These are phyloP conservation scores for Pachypeltis micranthus DNA, from an alignment of 1,140 invertebrate genomes.

Conservation along the genomic window DNA sequence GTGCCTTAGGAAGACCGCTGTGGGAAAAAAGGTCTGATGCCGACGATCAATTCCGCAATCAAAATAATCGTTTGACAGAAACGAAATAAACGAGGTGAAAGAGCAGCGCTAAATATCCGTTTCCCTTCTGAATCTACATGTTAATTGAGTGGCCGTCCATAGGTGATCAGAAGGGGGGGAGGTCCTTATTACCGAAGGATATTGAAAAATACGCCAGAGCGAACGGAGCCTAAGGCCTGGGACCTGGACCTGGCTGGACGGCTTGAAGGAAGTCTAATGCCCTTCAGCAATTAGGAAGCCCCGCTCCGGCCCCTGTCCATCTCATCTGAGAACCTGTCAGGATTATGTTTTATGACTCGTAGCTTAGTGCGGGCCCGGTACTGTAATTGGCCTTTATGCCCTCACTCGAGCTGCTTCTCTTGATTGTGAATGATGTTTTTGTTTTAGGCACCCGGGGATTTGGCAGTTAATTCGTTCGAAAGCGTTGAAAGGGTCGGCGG, in stretches of 20 bases:
- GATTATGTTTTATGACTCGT: not conserved
- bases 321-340: not conserved
- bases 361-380: not conserved
- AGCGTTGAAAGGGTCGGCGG: not conserved
- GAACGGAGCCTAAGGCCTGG: not conserved
- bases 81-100: too few relatives aligned
- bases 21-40: too few relatives aligned
- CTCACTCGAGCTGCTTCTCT: not conserved
- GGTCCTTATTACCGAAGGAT: not conserved
- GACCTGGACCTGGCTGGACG: not conserved
- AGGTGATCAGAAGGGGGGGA: not conserved
- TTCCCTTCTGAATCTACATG: not conserved
- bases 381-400: not conserved
- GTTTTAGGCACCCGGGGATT: not conserved
- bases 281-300: not conserved
- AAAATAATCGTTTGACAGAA: too few relatives aligned
- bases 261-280: not conserved
- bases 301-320: too few relatives aligned
- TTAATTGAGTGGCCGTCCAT: not conserved
- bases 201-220: not conserved
- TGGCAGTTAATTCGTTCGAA: not conserved
- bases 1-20: too few relatives aligned
- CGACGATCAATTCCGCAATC: too few relatives aligned
- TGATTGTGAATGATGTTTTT: not conserved
- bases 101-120: not conserved